A percentile compares a stretch with the other conserved stretches of the same genome.
phyloP scores from a whole-genome alignment of 2,888 invertebrate species.

The Panzeria rudis region DNA sequence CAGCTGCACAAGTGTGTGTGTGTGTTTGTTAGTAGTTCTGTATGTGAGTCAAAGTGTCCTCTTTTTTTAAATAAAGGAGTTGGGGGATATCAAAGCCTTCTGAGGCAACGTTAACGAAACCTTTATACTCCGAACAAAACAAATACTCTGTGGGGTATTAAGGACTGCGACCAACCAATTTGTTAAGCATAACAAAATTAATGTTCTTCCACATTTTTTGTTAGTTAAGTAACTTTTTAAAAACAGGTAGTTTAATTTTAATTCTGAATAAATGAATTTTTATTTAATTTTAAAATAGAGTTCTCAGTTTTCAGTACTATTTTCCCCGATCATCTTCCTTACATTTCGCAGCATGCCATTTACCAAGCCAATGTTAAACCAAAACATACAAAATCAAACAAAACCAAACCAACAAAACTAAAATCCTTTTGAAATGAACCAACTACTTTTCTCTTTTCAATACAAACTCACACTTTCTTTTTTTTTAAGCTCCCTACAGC shows the following conservation, averaged over 20 bases:
- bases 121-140: slow-evolving; percentile 38
- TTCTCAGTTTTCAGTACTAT: neutral
- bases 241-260: neutral
- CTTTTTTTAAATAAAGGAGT: slow-evolving; percentile 23
- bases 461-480: slow-evolving; percentile 40
- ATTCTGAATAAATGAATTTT: neutral
- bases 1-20: slow-evolving; percentile 28
- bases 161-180: slow-evolving; percentile 5
- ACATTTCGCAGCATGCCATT: slow-evolving; percentile 40
- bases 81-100: slow-evolving; percentile 31
- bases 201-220: neutral
- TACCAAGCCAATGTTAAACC: slow-evolving; percentile 68
- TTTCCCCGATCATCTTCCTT: slow-evolving; percentile 20
- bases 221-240: neutral
- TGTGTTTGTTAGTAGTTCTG: slow-evolving; percentile 22
- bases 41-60: slow-evolving; percentile 62
- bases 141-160: slow-evolving; percentile 19
- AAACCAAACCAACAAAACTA: slow-evolving; percentile 66
- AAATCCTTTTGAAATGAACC: slow-evolving; percentile 66
- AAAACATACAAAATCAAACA: slow-evolving; percentile 65
- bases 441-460: slow-evolving; percentile 47
- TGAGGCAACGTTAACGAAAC: slow-evolving; percentile 56
- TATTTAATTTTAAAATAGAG: neutral
- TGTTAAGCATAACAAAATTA: neutral
- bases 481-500: slow-evolving; percentile 11